Conservation (phyloP, 2,113 vertebrate species). For the Tor tambroides region DNA sequence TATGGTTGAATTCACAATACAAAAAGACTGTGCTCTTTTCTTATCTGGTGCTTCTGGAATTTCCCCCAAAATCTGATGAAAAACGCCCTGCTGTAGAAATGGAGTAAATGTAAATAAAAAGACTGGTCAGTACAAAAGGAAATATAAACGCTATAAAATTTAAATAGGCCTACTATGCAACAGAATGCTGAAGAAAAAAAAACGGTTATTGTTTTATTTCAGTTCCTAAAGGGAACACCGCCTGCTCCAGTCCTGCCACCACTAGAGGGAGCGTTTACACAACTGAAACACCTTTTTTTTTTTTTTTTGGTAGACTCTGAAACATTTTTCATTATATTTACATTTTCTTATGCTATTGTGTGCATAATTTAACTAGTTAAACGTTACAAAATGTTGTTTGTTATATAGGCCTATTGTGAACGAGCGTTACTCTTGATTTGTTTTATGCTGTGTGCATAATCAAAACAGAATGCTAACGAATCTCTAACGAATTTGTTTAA, state of each 20-base stretch:
- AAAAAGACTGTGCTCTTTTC: slow-evolving; percentile 61
- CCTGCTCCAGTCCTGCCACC: not conserved
- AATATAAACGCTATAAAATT: no score
- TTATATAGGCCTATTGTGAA: not conserved
- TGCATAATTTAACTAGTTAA: not conserved
- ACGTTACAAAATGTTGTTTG: not conserved
- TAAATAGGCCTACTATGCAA: no score
- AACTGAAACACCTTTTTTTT: not conserved
- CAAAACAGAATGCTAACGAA: not conserved
- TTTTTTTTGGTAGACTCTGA: not conserved
- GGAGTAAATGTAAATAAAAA: not conserved
- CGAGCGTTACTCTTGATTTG: not conserved
- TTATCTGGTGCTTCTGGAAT: slow-evolving; percentile 90
- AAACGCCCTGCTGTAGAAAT: not conserved
- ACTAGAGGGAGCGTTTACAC: not conserved
- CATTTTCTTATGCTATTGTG: not conserved
- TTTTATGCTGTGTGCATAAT: not conserved
- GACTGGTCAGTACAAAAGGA: not conserved
- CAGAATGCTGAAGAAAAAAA: not conserved
- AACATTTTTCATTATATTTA: no score
- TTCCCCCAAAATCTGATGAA: slow-evolving; percentile 84
- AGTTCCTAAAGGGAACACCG: not conserved
- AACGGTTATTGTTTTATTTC: not conserved
- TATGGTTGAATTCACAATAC: not conserved
- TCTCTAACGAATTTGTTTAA: not conserved